Evolutionary conservation across 2,113 vertebrate genomes (phyloP), one percentile per base, ranked within the genome.

Genomic region (Grallaria varia): DNA sequence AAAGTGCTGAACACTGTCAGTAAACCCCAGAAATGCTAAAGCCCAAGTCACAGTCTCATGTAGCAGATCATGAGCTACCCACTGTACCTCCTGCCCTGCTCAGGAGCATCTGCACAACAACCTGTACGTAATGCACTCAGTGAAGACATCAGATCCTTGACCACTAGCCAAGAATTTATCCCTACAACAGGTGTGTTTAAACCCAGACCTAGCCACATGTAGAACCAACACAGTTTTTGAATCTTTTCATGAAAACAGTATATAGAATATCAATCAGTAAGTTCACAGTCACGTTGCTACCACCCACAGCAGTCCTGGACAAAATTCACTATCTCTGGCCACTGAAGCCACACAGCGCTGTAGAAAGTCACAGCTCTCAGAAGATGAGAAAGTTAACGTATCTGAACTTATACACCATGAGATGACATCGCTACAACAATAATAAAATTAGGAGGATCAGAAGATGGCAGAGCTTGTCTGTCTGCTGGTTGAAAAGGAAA

Each of bases 101-200:
- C 0, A 0, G 52, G 64, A 74, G 27, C 12, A 1, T 37, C 90
- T 31, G 42, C 47, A 17, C 5, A 4, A 10, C 3, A 1, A 21
- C 17, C 39, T 16, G 39, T 9, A 63, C 68, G 80, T 35, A 64
- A 59, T 0, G 8, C 47, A 39, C 44, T 19, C 2, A 39, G 73
- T 7, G 35, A 28, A 67, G 62, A 31, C 19, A 14, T 4, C 0
- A 8, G 52, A 20, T 27, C 42, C 0, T 1, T 45, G 67, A 45
- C 75, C 82, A 31, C 40, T 8, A 24, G 58, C 72, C 94, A 95
- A 35, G 39, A 56, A 52, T 15, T 81, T 33, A 69, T 81, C 47
- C 71, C 47, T 18, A 7, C 23, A 35, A 82, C 33, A 88, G 66
- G 71, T 1, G 2, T 20, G 10, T 45, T 84, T 81, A 80, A 83